phyloP scores from a whole-genome alignment of 35 echinoderm and acorn worm genomes.

The Ptychodera flava region DNA sequence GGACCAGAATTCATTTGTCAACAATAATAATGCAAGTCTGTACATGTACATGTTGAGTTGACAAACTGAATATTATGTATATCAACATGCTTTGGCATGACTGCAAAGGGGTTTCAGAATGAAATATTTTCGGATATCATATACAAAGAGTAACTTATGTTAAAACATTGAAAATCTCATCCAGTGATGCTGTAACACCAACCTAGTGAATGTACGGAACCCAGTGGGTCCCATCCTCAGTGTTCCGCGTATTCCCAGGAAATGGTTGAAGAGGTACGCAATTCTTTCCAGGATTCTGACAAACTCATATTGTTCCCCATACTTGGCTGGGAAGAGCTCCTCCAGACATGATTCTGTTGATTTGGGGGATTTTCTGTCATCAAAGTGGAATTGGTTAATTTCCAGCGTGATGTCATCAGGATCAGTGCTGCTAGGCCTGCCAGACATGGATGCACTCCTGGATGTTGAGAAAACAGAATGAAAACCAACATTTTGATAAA shows the following conservation, averaged over 20 bases:
- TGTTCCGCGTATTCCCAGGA: conserved; percentile 51
- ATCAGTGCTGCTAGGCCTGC: background rate
- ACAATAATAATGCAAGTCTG: too few relatives aligned
- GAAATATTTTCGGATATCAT: too few relatives aligned
- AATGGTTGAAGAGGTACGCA: conserved; percentile 49
- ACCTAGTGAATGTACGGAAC: conserved; percentile 71
- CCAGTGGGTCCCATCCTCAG: conserved; percentile 61
- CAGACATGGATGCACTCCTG: background rate
- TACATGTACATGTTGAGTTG: too few relatives aligned
- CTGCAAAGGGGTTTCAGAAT: too few relatives aligned
- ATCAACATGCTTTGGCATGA: too few relatives aligned
- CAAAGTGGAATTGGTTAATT: background rate
- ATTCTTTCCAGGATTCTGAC: conserved; percentile 61
- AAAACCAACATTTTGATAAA: too few relatives aligned
- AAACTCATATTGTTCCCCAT: conserved; percentile 45
- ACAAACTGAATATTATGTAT: too few relatives aligned
- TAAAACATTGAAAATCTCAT: too few relatives aligned
- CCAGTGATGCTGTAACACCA: too few relatives aligned
- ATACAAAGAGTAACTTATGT: too few relatives aligned
- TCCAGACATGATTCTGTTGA: conserved; percentile 40
- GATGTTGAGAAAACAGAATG: too few relatives aligned
- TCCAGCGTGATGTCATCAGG: background rate
- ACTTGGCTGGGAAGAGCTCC: conserved; percentile 72
- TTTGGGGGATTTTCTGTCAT: background rate
- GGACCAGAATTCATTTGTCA: too few relatives aligned